A percentile compares a stretch with the other conserved stretches of the same genome.
phyloP scores from a whole-genome alignment of 1,140 invertebrate genomes.

The Antheraea mylitta region DNA sequence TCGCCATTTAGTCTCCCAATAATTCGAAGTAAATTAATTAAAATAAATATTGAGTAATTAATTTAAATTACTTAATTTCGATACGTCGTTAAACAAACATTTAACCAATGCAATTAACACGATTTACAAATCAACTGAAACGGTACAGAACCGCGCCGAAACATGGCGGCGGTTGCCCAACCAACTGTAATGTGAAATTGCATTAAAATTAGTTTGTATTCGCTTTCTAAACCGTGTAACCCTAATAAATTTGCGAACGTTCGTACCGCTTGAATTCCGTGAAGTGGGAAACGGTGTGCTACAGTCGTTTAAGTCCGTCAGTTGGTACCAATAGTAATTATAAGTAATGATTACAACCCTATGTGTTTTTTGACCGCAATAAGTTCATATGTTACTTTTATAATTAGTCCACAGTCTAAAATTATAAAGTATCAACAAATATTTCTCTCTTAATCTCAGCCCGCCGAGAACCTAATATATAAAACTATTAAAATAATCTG shows the following conservation, averaged over 20 bases:
- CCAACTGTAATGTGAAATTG: slow-evolving; percentile 24
- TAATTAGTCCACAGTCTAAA: too few species aligned
- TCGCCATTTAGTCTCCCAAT: too few species aligned
- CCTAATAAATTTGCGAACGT: slow-evolving; percentile 18
- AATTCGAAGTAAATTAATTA: too few species aligned
- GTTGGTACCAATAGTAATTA: too few species aligned
- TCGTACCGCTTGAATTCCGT: not conserved
- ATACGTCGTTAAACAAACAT: not conserved
- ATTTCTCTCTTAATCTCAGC: too few species aligned
- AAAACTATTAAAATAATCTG: too few species aligned
- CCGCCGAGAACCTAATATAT: too few species aligned
- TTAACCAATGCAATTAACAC: slow-evolving; percentile 5
- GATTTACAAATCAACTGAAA: slow-evolving; percentile 14
- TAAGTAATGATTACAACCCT: not conserved
- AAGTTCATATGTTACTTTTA: too few species aligned
- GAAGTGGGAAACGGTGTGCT: not conserved
- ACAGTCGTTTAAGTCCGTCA: not conserved
- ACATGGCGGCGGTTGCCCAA: slow-evolving; percentile 24
- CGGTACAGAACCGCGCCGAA: slow-evolving; percentile 17
- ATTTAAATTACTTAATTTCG: too few species aligned
- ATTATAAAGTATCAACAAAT: too few species aligned
- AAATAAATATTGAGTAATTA: too few species aligned
- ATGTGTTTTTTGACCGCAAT: not conserved
- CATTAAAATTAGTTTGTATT: slow-evolving; percentile 32
- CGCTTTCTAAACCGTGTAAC: slow-evolving; percentile 35